A percentile compares a stretch with the other conserved stretches of the same genome.
phyloP scores from a whole-genome alignment of 2,888 invertebrate species.

The Macrosiphum euphorbiae region DNA sequence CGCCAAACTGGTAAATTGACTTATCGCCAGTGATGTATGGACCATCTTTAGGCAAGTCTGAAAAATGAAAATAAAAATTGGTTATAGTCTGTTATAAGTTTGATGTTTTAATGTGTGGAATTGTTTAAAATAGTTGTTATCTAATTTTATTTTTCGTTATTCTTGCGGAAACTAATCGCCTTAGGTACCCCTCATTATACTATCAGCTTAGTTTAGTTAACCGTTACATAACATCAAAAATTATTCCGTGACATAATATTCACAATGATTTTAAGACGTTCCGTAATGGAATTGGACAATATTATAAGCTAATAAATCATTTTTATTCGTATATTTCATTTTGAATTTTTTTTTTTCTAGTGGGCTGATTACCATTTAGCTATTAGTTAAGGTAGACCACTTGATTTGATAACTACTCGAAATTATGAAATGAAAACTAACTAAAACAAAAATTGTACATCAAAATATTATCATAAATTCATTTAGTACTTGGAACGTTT shows the following conservation, averaged over 20 bases:
- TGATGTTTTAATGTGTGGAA: not conserved
- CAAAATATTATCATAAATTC: too few relatives aligned
- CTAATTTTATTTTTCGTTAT: not conserved
- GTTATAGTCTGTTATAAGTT: not conserved
- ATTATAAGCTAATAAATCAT: not conserved
- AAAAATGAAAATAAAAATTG: constrained; percentile 64
- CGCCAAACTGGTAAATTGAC: constrained; percentile 72
- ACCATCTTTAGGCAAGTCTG: constrained; percentile 71
- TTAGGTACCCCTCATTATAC: not conserved
- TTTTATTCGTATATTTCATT: not conserved
- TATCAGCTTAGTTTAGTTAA: not conserved
- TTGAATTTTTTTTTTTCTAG: not conserved
- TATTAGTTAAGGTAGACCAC: not conserved
- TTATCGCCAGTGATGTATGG: constrained; percentile 73
- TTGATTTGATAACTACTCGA: not conserved
- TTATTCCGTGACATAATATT: constrained; percentile 13
- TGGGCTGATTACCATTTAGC: not conserved
- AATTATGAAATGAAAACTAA: not conserved
- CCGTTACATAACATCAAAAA: not conserved
- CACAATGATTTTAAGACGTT: not conserved
- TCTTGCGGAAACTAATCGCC: not conserved
- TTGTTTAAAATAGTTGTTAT: not conserved
- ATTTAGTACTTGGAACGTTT: not conserved
- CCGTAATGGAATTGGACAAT: not conserved
- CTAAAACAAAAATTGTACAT: too few relatives aligned